Percentiles rank a stretch among this genome's conserved stretches.
Evolutionary conservation across 2,113 vertebrate genomes (phyloP).

Genomic region (Actinemys pallida): DNA sequence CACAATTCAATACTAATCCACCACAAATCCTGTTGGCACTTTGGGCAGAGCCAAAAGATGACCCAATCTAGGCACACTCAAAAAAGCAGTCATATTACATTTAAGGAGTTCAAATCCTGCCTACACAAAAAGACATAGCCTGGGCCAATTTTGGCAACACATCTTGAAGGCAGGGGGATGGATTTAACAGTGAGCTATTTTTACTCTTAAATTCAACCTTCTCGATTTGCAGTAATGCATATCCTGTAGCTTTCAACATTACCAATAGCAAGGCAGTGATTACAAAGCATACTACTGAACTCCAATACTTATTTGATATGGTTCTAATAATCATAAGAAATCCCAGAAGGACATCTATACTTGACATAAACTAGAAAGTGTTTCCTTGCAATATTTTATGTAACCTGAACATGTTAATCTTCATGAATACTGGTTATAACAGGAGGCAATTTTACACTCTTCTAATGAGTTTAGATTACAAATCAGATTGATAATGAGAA

Average conservation of each 20-base stretch:
- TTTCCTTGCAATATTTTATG: neutral
- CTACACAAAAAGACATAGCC: conserved; percentile 33
- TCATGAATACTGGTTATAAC: neutral
- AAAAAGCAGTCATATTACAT: conserved; percentile 15
- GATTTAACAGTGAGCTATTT: conserved; percentile 72
- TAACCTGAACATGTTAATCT: neutral
- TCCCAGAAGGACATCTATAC: neutral
- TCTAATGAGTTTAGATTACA: neutral
- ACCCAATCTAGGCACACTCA: neutral
- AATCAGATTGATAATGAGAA: conserved; percentile 13
- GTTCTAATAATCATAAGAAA: neutral
- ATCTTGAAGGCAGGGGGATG: conserved; percentile 38
- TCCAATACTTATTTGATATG: neutral
- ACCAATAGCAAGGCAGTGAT: neutral
- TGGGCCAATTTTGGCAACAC: conserved; percentile 59
- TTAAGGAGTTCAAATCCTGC: conserved; percentile 31
- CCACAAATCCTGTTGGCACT: neutral
- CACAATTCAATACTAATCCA: neutral
- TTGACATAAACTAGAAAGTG: neutral
- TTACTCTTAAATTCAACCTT: conserved; percentile 69
- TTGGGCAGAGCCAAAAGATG: neutral
- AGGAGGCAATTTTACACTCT: neutral
- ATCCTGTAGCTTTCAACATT: conserved; percentile 12
- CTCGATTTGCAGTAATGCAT: conserved; percentile 57
- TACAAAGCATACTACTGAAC: conserved; percentile 6